These are phyloP conservation scores for Toxotes jaculatrix DNA, from an alignment of 2,113 vertebrate species.

Conservation along the genomic window DNA sequence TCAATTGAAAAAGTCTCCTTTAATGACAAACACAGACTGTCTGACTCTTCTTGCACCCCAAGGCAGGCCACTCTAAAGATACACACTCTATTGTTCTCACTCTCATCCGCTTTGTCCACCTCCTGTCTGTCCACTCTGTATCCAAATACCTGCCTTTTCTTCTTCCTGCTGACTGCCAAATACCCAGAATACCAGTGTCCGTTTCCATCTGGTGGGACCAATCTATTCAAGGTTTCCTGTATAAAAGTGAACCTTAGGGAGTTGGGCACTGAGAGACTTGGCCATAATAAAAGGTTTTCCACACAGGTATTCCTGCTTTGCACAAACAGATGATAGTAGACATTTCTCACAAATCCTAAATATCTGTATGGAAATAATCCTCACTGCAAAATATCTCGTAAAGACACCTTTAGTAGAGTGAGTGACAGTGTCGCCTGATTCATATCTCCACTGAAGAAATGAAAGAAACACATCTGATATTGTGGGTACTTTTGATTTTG, in stretches of 20 bases:
- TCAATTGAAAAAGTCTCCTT: conserved; percentile 59
- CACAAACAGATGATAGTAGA: conserved; percentile 10
- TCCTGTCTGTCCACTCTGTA: conserved; percentile 48
- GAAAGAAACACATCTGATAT: background rate
- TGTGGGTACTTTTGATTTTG: background rate
- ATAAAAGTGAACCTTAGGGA: conserved; percentile 50
- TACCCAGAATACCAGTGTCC: conserved; percentile 75
- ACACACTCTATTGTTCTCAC: conserved; percentile 73
- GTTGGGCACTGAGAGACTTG: conserved; percentile 24
- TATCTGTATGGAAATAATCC: conserved; percentile 5
- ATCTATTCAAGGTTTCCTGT: conserved; percentile 64
- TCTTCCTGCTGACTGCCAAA: conserved; percentile 63
- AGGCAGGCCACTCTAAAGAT: conserved; percentile 59
- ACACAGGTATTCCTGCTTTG: conserved; percentile 21
- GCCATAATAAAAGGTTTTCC: conserved; percentile 24
- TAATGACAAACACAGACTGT: conserved; percentile 83
- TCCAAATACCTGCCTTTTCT: conserved; percentile 70
- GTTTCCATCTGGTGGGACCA: conserved; percentile 60
- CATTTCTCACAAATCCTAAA: background rate
- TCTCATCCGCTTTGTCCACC: conserved; percentile 64
- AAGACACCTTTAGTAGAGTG: background rate
- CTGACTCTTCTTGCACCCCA: conserved; percentile 61
- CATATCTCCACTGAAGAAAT: background rate
- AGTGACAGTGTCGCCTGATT: conserved; percentile 2
- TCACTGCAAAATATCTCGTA: conserved; percentile 5